Evolutionary conservation across 2,797 vertebrate genomes (phyloP).

Genomic region (Eulemur rubriventer): DNA sequence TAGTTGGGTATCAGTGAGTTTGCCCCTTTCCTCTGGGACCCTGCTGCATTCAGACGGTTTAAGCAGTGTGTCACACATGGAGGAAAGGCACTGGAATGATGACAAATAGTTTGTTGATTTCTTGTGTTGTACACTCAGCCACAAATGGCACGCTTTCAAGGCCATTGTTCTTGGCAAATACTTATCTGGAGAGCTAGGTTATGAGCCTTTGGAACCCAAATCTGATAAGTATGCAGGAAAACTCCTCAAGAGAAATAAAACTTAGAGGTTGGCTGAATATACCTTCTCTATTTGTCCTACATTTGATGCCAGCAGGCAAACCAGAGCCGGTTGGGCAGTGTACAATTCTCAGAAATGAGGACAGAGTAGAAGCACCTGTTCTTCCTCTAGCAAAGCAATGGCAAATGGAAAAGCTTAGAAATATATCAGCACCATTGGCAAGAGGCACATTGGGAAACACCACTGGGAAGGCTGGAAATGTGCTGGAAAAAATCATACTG

Average conservation of each 20-base stretch:
- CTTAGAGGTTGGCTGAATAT: conserved; percentile 15
- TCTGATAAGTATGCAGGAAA: conserved; percentile 57
- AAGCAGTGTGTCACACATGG: not conserved
- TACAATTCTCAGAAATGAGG: conserved; percentile 62
- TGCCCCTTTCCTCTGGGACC: not conserved
- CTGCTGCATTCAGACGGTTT: not conserved
- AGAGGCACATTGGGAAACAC: not conserved
- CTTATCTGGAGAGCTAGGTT: not conserved
- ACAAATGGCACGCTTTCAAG: not conserved
- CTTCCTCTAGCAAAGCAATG: conserved; percentile 50
- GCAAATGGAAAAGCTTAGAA: conserved; percentile 36
- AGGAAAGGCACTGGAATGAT: not conserved
- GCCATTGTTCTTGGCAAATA: conserved; percentile 39
- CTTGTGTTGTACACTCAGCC: not conserved
- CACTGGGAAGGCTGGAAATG: not conserved
- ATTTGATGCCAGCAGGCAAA: conserved; percentile 58
- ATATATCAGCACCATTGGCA: not conserved
- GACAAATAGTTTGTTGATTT: conserved; percentile 6
- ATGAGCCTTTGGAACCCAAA: conserved; percentile 29
- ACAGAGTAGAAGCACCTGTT: conserved; percentile 49
- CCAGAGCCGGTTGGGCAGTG: not conserved
- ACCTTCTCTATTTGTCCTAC: conserved; percentile 24
- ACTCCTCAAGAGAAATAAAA: conserved; percentile 50
- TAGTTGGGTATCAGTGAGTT: not conserved
- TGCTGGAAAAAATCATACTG: not conserved